Base-by-base conservation (phyloP, 2,113 vertebrate genomes). In the Chamaetylas fuelleborni region DNA sequence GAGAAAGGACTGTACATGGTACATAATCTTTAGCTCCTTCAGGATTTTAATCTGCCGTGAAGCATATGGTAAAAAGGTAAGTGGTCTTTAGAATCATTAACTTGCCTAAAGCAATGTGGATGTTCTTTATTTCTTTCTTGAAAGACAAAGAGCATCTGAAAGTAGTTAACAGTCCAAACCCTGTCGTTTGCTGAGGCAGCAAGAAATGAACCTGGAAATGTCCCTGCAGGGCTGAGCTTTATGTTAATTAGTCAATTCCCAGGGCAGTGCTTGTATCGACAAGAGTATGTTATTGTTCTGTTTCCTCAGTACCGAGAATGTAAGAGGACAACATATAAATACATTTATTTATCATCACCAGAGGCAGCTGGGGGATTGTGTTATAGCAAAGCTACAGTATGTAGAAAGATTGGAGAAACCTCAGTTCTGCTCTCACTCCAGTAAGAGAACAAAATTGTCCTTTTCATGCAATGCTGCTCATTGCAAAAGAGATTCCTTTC, bases 81-180 rank as follows among this genome's bases (percentile, higher is more conserved):
- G 81, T 86, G 85, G 90, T 96, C 85, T 88, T 88, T 61, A 91
- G 90, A 96, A 90, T 74, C 91, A 93, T 91, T 95, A 95, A 92
- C 73, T 93, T 79, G 89, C 94, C 88, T 85, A 91, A 90, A 97
- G 93, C 93, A 91, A 94, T 74, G 92, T 97, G 83, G 95, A 96
- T 95, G 86, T 94, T 95, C 90, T 88, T 93, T 96, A 86, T 96
- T 96, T 94, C 94, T 92, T 94, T 94, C 90, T 93, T 93, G 90
- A 96, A 97, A 97, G 90, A 92, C 90, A 95, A 88, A 95, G 92
- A 94, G 57, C 96, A 97, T 97, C 93, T 97, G 97, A 97, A 97
- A 96, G 81, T 86, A 94, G 88, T 97, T 97, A 97, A 95, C 64
- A 95, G 62, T 50, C 47, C 88, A 93, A 95, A 96, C 71, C 58